Base-by-base conservation (phyloP, 92 coral and sea anemone species). In the Plumapathes pennacea region DNA sequence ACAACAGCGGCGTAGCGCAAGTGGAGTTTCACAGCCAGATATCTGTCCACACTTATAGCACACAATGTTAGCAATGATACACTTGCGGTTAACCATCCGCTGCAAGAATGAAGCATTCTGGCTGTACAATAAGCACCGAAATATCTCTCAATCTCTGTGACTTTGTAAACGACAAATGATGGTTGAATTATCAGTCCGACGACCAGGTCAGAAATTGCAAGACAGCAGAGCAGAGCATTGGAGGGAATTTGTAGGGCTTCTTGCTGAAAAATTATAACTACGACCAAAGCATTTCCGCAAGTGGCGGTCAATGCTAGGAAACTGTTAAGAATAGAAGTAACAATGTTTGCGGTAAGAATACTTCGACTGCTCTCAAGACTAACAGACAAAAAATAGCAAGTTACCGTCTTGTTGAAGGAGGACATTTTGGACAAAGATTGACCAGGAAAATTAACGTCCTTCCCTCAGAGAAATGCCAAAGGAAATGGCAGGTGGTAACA, bases 121-220 rank as follows among this genome's bases (percentile, higher is more conserved):
- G 50, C 32, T 0, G 30, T 15, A 20, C 76, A 69, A 23, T 40
- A 57, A 19, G 57, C 4, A 8, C 38, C 45, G 15, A 14, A 25
- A 33, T 22, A 20, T 5, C 32, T n/a, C n/a, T n/a, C 41, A 17
- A 69, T 42, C 24, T 56, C 76, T 12, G 52, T 33, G 31, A 69
- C 17, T 46, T 57, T 69, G 23, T 42, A 69, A 14, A 28, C 56
- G 10, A 69, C 76, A 28, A 30, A 69, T 4, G 46, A 56, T 2
- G 67, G 32, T 39, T 69, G 76, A n/a, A 54, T 41, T 12, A 69
- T 12, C 0, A 47, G 17, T 1, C 67, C 76, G n/a, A 69, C 47
- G 6, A 69, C 38, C 18, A 69, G 32, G 26, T 69, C 76, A 3
- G 76, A 57, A 21, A 57, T 23, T 2, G 67, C 76, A 17, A 69